Evolutionary conservation across 2,113 vertebrate genomes (phyloP), one percentile per base, ranked within the genome.

Genomic region (Eublepharis macularius): DNA sequence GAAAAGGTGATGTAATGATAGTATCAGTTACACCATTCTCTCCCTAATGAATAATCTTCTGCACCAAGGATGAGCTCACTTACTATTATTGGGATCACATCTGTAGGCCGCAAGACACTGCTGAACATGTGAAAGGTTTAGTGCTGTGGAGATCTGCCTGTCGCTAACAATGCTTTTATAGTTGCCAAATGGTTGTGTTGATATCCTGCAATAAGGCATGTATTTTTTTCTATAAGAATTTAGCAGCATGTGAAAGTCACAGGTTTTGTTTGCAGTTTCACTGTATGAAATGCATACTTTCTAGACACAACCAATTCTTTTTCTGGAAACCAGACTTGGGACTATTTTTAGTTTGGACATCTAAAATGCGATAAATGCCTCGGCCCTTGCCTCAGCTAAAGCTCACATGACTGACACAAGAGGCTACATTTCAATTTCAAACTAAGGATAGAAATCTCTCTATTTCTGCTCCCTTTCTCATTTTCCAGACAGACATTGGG

Each of bases 1-100:
- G 97, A 97, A 97, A 96, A 95, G 97, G 95, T 99, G 98, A 98
- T 94, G 97, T 98, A 97, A 98, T 97, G 96, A 96, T 95, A 96
- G 93, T 98, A 98, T 98, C 97, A 91, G 96, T 98, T 98, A 97
- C 98, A 97, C 96, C 97, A 97, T 97, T 96, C 95, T 97, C 94
- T 97, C 97, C 96, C 97, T 96, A 95, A 97, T 98, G 97, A 97
- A 97, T 96, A 95, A 95, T 91, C 92, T 96, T 97, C 97, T 96
- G 94, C 94, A 90, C 96, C 81, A 92, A 95, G 95, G 96, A 98
- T 98, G 97, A 98, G 97, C 97, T 99, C 98, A 99, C 95, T 95
- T 92, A 90, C 94, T 96, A 95, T 97, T 96, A 97, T 91, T 95
- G 93, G 95, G 96, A 95, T 91, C 96, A 97, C 97, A 98, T 98